Percentiles rank a stretch among this genome's conserved stretches.
Conservation (phyloP, 2,888 invertebrate species). For the Chrysolina americana region DNA sequence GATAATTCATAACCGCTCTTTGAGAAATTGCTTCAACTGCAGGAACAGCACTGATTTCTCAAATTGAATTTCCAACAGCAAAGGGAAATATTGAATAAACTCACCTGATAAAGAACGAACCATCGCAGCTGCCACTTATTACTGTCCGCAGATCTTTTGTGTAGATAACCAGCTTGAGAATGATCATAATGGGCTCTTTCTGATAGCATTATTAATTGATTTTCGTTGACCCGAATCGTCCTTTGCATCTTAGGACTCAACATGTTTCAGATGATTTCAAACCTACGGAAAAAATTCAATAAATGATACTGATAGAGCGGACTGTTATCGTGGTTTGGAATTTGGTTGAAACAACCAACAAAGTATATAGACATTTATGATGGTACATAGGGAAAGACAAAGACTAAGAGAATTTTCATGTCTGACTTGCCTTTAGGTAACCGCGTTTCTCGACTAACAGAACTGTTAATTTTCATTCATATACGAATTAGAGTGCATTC, state of each 20-base stretch:
- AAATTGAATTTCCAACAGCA: not conserved
- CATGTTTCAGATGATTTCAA: slow-evolving; percentile 69
- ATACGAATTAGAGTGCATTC: too few species aligned
- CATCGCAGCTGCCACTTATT: slow-evolving; percentile 90
- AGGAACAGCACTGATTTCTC: not conserved
- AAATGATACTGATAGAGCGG: too few species aligned
- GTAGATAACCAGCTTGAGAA: slow-evolving; percentile 85
- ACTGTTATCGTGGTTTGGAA: too few species aligned
- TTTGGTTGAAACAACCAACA: too few species aligned
- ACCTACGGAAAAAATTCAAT: slow-evolving; percentile 22
- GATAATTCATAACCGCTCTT: not conserved
- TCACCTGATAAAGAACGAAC: slow-evolving; percentile 88
- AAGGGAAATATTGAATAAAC: not conserved
- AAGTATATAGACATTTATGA: too few species aligned
- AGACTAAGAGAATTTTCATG: too few species aligned
- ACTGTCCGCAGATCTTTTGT: slow-evolving; percentile 88
- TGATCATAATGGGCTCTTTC: slow-evolving; percentile 90
- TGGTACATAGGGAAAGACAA: too few species aligned
- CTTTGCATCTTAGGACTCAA: slow-evolving; percentile 90
- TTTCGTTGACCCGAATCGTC: slow-evolving; percentile 87
- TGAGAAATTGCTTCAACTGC: not conserved
- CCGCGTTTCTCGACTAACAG: too few species aligned
- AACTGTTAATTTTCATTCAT: too few species aligned
- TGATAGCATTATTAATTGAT: slow-evolving; percentile 86
- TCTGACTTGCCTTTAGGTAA: too few species aligned